A percentile compares a stretch with the other conserved stretches of the same genome.
Evolutionary conservation across 1,140 invertebrate species (phyloP).

Genomic region (Myzus persicae): DNA sequence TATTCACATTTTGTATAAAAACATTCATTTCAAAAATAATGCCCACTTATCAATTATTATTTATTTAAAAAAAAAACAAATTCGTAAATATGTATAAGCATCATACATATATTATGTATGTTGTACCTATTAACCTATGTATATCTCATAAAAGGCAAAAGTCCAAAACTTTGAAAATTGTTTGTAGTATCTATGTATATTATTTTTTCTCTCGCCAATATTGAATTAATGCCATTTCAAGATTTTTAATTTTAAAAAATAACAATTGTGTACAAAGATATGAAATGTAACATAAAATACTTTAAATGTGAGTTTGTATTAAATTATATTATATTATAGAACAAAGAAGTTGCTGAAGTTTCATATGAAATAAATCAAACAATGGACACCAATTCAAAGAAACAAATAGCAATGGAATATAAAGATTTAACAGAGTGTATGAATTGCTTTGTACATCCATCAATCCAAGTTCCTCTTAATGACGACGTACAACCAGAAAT

Average conservation of each 20-base stretch:
- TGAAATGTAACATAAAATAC: neutral
- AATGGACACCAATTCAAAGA: neutral
- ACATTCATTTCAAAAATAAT: neutral
- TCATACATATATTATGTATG: neutral
- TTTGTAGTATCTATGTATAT: no score
- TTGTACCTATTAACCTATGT: no score
- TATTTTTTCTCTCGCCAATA: no score
- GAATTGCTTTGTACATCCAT: constrained; percentile 33
- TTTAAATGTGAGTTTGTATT: neutral
- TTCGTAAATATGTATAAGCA: neutral
- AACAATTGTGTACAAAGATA: neutral
- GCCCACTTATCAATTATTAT: neutral
- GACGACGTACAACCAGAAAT: constrained; percentile 3
- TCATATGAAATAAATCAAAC: neutral
- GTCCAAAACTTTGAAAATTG: no score
- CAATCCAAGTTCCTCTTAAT: neutral
- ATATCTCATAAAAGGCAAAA: no score
- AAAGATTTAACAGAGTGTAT: neutral
- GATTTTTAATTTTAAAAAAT: neutral
- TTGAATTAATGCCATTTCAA: no score
- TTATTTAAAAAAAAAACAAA: neutral
- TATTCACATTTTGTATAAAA: neutral
- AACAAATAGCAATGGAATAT: constrained; percentile 1
- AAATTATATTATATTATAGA: constrained; percentile 12
- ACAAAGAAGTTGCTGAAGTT: neutral